Evolutionary conservation across 2,797 vertebrate genomes (phyloP).

Genomic region (Orestias chungarensis): DNA sequence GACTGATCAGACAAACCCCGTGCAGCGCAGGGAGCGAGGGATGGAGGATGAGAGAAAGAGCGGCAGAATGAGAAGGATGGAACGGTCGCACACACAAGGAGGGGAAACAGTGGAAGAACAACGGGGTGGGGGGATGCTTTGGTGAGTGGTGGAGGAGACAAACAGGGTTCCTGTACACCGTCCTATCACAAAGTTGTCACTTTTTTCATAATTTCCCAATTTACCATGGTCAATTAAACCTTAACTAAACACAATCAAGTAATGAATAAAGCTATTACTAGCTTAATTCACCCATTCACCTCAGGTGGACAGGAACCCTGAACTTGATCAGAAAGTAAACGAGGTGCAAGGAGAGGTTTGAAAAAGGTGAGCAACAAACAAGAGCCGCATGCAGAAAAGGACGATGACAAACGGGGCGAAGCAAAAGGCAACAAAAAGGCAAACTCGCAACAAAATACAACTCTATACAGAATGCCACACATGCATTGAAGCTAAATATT

Average conservation of each 20-base stretch:
- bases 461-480: conserved; percentile 5
- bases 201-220: not conserved
- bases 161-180: conserved; percentile 61
- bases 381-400: conserved; percentile 21
- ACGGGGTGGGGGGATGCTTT: conserved; percentile 53
- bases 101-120: conserved; percentile 53
- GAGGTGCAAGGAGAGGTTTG: conserved; percentile 67
- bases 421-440: conserved; percentile 32
- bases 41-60: conserved; percentile 87
- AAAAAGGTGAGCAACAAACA: conserved; percentile 73
- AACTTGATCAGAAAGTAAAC: conserved; percentile 42
- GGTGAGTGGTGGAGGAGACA: conserved; percentile 64
- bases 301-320: conserved; percentile 63
- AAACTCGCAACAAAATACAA: conserved; percentile 21
- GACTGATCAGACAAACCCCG: conserved; percentile 88
- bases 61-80: conserved; percentile 85
- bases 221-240: not conserved
- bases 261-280: not conserved
- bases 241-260: not conserved
- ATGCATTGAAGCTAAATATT: not conserved
- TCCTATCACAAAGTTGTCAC: not conserved
- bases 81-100: conserved; percentile 79
- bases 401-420: conserved; percentile 17
- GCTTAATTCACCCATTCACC: not conserved
- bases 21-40: conserved; percentile 78